A percentile compares a stretch with the other conserved stretches of the same genome.
Conservation (phyloP, 2,888 invertebrate species). For the Apodemia zela region DNA sequence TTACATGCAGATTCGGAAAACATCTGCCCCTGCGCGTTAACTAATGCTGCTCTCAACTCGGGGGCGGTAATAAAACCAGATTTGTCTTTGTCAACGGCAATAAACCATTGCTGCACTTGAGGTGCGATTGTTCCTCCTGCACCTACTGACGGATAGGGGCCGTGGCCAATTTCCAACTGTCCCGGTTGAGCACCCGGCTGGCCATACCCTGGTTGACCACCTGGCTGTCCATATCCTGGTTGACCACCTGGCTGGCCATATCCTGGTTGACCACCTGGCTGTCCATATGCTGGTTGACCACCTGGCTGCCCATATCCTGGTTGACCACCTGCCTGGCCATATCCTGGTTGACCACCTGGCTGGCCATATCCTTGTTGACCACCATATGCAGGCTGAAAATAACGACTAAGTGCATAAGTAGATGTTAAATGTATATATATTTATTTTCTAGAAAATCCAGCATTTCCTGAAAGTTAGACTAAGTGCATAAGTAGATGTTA, state of each 20-base stretch:
- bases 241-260: slow-evolving; percentile 32
- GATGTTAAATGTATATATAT: slow-evolving; percentile 1
- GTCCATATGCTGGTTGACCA: background rate
- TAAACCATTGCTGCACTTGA: slow-evolving; percentile 91
- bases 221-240: slow-evolving; percentile 29
- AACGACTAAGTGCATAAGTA: background rate
- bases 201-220: slow-evolving; percentile 28
- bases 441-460: too few species aligned
- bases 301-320: background rate
- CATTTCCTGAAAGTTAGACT: too few species aligned
- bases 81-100: slow-evolving; percentile 89
- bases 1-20: slow-evolving; percentile 92
- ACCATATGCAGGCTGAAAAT: background rate
- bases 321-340: background rate
- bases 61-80: slow-evolving; percentile 89
- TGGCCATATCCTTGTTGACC: background rate
- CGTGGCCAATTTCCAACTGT: slow-evolving; percentile 68
- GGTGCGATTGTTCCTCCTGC: slow-evolving; percentile 81
- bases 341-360: background rate
- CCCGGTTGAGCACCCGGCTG: slow-evolving; percentile 33
- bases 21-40: slow-evolving; percentile 91
- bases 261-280: slow-evolving; percentile 28
- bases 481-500: background rate
- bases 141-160: slow-evolving; percentile 72
- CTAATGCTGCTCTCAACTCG: slow-evolving; percentile 89